Percentiles rank a stretch among this genome's conserved stretches.
Conservation (phyloP, 2,888 invertebrate genomes). For the Drosophila merina region DNA sequence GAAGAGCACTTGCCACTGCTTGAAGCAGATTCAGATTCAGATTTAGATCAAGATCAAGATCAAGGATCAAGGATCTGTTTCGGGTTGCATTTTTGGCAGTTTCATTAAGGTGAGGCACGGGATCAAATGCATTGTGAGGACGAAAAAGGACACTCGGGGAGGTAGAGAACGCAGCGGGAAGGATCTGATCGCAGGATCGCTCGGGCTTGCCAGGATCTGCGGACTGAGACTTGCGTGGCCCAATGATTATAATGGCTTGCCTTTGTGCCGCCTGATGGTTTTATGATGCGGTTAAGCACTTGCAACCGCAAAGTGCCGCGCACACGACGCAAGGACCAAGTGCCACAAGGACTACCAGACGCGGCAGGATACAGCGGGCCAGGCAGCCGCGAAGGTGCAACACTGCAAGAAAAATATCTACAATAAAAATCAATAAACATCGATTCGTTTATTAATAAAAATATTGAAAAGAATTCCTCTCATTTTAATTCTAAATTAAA, state of each 20-base stretch:
- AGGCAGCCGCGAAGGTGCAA: not conserved
- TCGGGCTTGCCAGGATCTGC: not conserved
- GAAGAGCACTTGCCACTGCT: conserved; percentile 21
- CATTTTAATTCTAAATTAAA: too few relatives aligned
- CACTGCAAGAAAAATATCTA: not conserved
- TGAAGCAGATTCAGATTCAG: not conserved
- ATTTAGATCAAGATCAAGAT: not conserved
- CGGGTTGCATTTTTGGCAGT: conserved; percentile 32
- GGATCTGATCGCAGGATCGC: not conserved
- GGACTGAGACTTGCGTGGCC: conserved; percentile 43
- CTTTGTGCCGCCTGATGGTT: conserved; percentile 76
- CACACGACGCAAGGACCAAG: conserved; percentile 13
- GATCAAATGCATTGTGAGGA: conserved; percentile 22
- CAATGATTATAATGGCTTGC: conserved; percentile 77
- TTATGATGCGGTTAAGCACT: conserved; percentile 79
- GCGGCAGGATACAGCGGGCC: not conserved
- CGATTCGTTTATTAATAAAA: too few relatives aligned
- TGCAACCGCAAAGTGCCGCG: conserved; percentile 73
- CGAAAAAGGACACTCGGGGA: conserved; percentile 10
- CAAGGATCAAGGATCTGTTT: conserved; percentile 10
- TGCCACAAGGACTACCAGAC: conserved; percentile 4
- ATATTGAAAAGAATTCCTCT: too few relatives aligned
- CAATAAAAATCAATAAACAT: too few relatives aligned
- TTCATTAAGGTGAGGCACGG: conserved; percentile 32
- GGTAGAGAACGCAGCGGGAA: conserved; percentile 28